Conservation (phyloP, 2,113 vertebrate genomes). For the Alaudala cheleensis region DNA sequence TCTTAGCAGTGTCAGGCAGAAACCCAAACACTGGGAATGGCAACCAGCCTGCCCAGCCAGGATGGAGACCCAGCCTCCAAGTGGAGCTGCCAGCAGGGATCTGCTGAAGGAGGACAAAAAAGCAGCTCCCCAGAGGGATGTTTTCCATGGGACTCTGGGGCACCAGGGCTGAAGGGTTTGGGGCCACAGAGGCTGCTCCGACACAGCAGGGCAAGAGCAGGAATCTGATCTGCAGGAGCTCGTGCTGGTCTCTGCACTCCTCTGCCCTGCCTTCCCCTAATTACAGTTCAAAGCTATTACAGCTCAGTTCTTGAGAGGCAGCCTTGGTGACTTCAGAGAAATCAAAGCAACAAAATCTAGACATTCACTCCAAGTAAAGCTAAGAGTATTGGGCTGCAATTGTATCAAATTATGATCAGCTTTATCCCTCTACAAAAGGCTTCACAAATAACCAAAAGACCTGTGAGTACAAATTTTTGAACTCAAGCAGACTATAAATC, state of each 20-base stretch:
- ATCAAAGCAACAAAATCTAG: not conserved
- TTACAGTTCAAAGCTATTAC: not conserved
- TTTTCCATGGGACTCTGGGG: not conserved
- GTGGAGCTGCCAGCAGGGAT: not conserved
- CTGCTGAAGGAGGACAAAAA: not conserved
- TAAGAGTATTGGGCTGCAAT: not conserved
- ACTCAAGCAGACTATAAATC: not conserved
- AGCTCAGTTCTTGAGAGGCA: not conserved
- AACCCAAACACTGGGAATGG: not conserved
- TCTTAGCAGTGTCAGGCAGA: not conserved
- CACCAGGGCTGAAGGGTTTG: not conserved
- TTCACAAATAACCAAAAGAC: not conserved
- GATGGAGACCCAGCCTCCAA: not conserved
- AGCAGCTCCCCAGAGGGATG: not conserved
- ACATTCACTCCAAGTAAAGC: not conserved
- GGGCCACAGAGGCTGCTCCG: not conserved
- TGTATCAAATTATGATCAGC: not conserved
- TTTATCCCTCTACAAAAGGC: not conserved
- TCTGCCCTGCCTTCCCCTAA: not conserved
- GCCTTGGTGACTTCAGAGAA: constrained; percentile 17
- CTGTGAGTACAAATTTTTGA: not conserved
- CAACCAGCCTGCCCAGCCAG: not conserved
- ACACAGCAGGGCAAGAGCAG: not conserved
- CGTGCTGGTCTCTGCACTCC: not conserved
- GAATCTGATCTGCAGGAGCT: not conserved